A percentile compares a stretch with the other conserved stretches of the same genome.
Conservation (phyloP, 53 echinoderm and acorn worm genomes). For the Temnopleurus reevesii region DNA sequence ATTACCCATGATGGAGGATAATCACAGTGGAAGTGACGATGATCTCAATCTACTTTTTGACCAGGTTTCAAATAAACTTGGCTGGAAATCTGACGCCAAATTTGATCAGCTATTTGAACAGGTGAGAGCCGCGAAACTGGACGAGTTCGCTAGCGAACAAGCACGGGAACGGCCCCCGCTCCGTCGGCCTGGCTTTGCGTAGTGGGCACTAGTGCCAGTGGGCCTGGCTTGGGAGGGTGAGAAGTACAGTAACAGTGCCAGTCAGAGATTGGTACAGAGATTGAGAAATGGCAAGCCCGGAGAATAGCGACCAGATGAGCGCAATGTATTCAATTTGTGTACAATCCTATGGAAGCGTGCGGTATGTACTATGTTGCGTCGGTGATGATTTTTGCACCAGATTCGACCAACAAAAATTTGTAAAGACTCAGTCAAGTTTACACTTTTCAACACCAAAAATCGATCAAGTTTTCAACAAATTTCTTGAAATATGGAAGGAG, state of each 20-base stretch:
- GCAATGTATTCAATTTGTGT: too few relatives aligned
- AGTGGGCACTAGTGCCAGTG: background rate
- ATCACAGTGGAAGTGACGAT: conserved; percentile 49
- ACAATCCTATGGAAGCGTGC: too few relatives aligned
- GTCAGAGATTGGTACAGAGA: background rate
- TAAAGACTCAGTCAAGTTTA: too few relatives aligned
- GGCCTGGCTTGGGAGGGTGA: background rate
- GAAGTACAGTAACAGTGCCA: background rate
- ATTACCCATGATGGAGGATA: too few relatives aligned
- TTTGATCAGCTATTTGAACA: conserved; percentile 50
- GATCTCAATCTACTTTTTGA: conserved; percentile 46
- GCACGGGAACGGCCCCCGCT: background rate
- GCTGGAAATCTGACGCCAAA: conserved; percentile 59
- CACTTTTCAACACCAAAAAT: too few relatives aligned
- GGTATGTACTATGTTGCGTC: too few relatives aligned
- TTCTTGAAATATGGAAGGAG: too few relatives aligned
- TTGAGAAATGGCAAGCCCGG: background rate
- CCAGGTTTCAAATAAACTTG: conserved; percentile 59
- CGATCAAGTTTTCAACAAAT: too few relatives aligned
- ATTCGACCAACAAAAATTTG: too few relatives aligned
- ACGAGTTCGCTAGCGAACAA: background rate
- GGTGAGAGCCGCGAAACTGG: background rate
- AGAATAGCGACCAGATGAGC: background rate
- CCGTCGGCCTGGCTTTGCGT: background rate
- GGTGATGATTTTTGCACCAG: too few relatives aligned